Evolutionary conservation across 1,140 invertebrate genomes (phyloP).

Genomic region (Drosophila kohkoa): DNA sequence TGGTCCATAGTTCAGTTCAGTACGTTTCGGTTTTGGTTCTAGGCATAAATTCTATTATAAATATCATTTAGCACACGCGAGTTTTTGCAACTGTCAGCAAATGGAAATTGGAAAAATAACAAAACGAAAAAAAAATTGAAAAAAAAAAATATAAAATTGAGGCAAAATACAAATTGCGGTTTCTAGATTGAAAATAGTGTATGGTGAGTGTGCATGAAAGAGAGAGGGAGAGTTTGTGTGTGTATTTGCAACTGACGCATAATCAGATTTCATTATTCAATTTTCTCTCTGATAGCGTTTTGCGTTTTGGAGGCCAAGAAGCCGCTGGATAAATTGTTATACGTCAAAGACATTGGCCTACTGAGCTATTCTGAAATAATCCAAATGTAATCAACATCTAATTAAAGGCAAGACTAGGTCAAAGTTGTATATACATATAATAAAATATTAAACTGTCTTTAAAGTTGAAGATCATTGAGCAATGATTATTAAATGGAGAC

Average conservation of each 20-base stretch:
- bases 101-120: constrained; percentile 71
- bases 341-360: neutral
- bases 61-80: constrained; percentile 73
- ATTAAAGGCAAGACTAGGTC: neutral
- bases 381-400: neutral
- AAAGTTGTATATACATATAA: no score
- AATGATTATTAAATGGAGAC: no score
- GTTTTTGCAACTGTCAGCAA: constrained; percentile 77
- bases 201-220: neutral
- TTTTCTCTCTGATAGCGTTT: constrained; percentile 9
- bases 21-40: constrained; percentile 32
- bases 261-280: constrained; percentile 78
- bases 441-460: no score
- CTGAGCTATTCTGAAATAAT: neutral
- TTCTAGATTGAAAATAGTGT: constrained; percentile 69
- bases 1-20: constrained; percentile 43
- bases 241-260: constrained; percentile 58
- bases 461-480: no score
- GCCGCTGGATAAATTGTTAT: neutral
- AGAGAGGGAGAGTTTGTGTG: constrained; percentile 26
- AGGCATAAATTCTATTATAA: constrained; percentile 83
- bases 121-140: constrained; percentile 1
- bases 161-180: constrained; percentile 71
- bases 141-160: constrained; percentile 18
- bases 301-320: constrained; percentile 8